A percentile compares a stretch with the other conserved stretches of the same genome.
phyloP scores from a whole-genome alignment of 2,113 vertebrate genomes.

The Fregata magnificens region DNA sequence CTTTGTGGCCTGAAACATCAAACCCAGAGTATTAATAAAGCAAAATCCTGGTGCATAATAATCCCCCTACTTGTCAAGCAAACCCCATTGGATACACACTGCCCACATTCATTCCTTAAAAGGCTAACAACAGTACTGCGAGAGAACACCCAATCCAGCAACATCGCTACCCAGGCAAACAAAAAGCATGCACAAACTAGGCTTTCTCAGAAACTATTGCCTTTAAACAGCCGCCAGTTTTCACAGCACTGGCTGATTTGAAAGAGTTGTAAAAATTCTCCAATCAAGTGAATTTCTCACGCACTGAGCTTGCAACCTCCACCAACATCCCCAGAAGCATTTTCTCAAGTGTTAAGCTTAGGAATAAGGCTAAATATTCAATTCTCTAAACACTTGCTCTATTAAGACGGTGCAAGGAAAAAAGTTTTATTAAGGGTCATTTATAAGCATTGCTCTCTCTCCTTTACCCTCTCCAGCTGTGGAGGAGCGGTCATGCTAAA shows the following conservation, averaged over 20 bases:
- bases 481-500: background rate
- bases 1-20: background rate
- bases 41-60: background rate
- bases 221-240: background rate
- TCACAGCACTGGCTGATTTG: background rate
- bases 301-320: background rate
- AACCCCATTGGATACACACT: background rate
- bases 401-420: background rate
- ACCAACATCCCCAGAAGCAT: background rate
- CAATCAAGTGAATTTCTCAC: background rate
- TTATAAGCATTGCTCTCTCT: background rate
- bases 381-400: background rate
- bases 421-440: background rate
- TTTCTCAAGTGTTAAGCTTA: background rate
- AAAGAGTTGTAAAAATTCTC: background rate
- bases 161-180: background rate
- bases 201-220: background rate
- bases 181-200: background rate
- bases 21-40: background rate
- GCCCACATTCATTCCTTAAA: constrained; percentile 41
- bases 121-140: background rate
- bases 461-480: background rate
- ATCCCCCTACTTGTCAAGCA: background rate
- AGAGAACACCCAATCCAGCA: background rate
- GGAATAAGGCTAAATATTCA: background rate